Percentiles rank a stretch among this genome's conserved stretches.
These are phyloP conservation scores for Lacanobia oleracea DNA, from an alignment of 2,888 invertebrate genomes.

Conservation along the genomic window DNA sequence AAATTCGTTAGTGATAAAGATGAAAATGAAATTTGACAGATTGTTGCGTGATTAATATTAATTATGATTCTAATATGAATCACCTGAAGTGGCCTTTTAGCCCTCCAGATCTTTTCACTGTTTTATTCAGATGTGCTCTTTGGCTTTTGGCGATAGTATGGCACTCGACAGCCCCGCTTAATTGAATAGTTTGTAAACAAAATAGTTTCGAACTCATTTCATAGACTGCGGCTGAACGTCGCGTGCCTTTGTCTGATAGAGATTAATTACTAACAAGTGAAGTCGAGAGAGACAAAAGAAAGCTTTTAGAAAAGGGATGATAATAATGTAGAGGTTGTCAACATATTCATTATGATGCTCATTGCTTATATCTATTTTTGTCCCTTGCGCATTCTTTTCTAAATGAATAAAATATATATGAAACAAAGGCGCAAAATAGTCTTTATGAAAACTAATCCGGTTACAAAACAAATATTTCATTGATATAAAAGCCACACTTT, in stretches of 20 bases:
- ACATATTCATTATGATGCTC: conserved; percentile 25
- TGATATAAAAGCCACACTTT: too few relatives aligned
- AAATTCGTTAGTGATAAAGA: too few relatives aligned
- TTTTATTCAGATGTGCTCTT: neutral
- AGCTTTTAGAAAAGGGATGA: conserved; percentile 66
- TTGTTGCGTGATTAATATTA: too few relatives aligned
- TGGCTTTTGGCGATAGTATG: neutral
- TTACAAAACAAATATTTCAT: too few relatives aligned
- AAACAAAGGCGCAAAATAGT: neutral
- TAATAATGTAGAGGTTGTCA: conserved; percentile 42
- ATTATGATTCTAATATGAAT: too few relatives aligned
- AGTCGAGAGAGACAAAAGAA: conserved; percentile 68
- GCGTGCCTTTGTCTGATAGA: conserved; percentile 70
- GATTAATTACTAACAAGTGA: conserved; percentile 71
- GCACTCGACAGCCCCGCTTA: conserved; percentile 68
- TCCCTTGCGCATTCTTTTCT: neutral
- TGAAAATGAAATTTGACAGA: too few relatives aligned
- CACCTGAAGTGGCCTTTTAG: too few relatives aligned
- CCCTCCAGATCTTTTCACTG: too few relatives aligned
- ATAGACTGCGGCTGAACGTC: conserved; percentile 61
- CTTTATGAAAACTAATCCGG: neutral
- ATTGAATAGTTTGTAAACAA: conserved; percentile 82
- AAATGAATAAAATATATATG: neutral
- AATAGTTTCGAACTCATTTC: conserved; percentile 72
- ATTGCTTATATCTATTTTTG: conserved; percentile 3